Conservation (phyloP, 2,113 vertebrate species). For the Peromyscus maniculatus region DNA sequence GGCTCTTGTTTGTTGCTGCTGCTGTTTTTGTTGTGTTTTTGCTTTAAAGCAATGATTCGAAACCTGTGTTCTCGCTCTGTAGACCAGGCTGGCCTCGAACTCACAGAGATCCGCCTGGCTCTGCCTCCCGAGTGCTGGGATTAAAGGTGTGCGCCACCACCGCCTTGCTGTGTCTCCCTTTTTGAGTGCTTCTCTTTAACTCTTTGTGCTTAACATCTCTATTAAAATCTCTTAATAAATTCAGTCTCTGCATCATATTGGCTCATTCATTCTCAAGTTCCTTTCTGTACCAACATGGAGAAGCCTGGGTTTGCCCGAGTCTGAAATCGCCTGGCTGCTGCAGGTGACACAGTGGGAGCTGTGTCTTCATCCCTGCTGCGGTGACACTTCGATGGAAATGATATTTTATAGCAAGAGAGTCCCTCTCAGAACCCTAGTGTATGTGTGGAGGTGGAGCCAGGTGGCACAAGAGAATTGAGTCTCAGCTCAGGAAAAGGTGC, state of each 20-base stretch:
- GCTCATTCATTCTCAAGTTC: neutral
- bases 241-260: too few relatives aligned
- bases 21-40: neutral
- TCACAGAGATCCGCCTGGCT: too few relatives aligned
- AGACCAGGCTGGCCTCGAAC: too few relatives aligned
- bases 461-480: neutral
- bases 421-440: neutral
- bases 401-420: neutral
- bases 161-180: neutral
- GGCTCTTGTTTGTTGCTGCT: neutral
- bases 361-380: neutral
- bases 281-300: neutral
- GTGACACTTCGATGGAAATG: neutral
- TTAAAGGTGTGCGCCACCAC: too few relatives aligned
- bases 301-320: neutral
- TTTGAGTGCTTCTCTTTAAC: neutral
- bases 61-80: neutral
- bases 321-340: neutral
- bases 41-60: neutral
- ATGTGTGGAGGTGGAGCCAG: neutral
- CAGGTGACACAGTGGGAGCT: neutral
- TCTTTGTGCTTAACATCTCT: neutral
- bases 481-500: neutral
- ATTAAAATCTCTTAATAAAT: neutral
- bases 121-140: too few relatives aligned